phyloP scores from a whole-genome alignment of 2,113 vertebrate genomes.

The Lathamus discolor region DNA sequence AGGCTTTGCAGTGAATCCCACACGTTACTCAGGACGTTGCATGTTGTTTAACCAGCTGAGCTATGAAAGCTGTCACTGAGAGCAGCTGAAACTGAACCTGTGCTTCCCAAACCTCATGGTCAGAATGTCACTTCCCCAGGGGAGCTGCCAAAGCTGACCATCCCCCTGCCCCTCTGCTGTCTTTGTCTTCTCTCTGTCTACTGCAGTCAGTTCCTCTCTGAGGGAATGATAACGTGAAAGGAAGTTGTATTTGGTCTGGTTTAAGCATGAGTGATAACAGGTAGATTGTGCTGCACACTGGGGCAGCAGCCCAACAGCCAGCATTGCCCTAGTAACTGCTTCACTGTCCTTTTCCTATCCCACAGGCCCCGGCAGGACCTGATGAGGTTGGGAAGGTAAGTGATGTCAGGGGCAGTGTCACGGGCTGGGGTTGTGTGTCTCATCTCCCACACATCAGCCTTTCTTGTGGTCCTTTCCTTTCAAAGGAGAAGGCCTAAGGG shows the following conservation, averaged over 20 bases:
- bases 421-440: background rate
- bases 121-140: background rate
- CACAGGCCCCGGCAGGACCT: conserved; percentile 64
- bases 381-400: conserved; percentile 72
- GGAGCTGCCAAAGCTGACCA: background rate
- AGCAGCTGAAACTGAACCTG: background rate
- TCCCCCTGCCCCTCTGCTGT: background rate
- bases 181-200: background rate
- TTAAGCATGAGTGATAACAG: background rate
- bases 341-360: background rate
- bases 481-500: conserved; percentile 74
- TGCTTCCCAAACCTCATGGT: background rate
- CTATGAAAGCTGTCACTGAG: background rate
- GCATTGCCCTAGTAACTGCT: background rate
- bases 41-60: background rate
- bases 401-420: background rate
- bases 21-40: background rate
- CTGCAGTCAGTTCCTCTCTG: background rate
- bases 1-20: background rate
- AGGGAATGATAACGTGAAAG: background rate
- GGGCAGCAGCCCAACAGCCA: background rate
- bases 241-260: background rate
- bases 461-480: conserved; percentile 60
- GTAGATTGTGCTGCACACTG: background rate
- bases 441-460: background rate